Percentiles rank a stretch among this genome's conserved stretches.
Conservation (phyloP, 2,113 vertebrate species). For the Triplophysa dalaica region DNA sequence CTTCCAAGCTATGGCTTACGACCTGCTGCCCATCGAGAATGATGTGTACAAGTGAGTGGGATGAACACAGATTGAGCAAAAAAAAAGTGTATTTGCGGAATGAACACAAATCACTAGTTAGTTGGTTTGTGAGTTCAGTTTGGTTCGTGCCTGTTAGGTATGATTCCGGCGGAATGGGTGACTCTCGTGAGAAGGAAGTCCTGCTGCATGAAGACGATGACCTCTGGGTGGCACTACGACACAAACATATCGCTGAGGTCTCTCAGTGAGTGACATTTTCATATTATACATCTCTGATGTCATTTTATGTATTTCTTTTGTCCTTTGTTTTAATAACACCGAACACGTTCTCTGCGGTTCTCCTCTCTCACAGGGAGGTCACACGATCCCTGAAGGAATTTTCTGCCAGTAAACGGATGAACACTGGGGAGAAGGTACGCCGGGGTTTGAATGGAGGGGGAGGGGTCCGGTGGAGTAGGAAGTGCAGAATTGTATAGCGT, state of each 20-base stretch:
- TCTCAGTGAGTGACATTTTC: conserved; percentile 65
- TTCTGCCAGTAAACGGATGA: conserved; percentile 98
- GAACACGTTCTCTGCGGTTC: not conserved
- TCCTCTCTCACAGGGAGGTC: conserved; percentile 81
- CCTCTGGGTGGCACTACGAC: conserved; percentile 90
- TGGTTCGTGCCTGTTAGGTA: conserved; percentile 73
- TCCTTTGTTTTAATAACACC: not conserved
- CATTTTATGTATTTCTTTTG: not conserved
- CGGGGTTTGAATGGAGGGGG: not conserved
- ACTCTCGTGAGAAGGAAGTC: conserved; percentile 88
- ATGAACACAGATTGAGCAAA: too few relatives aligned
- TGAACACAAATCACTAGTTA: too few relatives aligned
- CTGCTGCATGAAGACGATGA: conserved; percentile 94
- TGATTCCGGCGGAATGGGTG: conserved; percentile 94
- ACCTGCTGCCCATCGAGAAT: conserved; percentile 92
- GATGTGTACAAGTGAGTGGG: conserved; percentile 90
- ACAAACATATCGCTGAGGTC: conserved; percentile 98
- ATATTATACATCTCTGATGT: too few relatives aligned
- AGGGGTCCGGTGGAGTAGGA: not conserved
- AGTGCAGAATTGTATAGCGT: not conserved
- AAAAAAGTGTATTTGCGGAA: too few relatives aligned
- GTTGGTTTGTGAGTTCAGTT: not conserved
- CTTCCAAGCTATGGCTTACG: conserved; percentile 97
- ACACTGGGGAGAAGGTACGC: conserved; percentile 94
- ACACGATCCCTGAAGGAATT: conserved; percentile 97